Percentiles rank a stretch among this genome's conserved stretches.
phyloP scores from a whole-genome alignment of 2,888 invertebrate genomes.

The Dryomyza anilis region DNA sequence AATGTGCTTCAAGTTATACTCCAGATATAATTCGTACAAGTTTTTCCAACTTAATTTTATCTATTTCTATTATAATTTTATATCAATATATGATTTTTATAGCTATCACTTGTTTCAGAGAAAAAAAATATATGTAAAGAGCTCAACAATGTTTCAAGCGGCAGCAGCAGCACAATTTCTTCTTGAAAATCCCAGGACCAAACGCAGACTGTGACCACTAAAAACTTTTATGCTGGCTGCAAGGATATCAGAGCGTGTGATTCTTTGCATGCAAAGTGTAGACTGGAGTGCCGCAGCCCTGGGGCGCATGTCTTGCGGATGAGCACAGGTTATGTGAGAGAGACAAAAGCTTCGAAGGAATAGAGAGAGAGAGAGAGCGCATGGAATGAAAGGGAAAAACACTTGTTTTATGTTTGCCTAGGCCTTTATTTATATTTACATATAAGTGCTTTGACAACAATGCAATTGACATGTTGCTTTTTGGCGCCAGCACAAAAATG shows the following conservation, averaged over 20 bases:
- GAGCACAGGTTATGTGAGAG: background rate
- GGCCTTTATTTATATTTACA: constrained; percentile 8
- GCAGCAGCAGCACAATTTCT: too few relatives aligned
- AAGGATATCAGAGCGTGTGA: constrained; percentile 32
- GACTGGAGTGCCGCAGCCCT: constrained; percentile 6
- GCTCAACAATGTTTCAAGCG: too few relatives aligned
- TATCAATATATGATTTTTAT: too few relatives aligned
- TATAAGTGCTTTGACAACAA: constrained; percentile 3
- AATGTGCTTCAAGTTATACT: too few relatives aligned
- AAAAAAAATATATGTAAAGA: too few relatives aligned
- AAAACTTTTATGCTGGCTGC: constrained; percentile 47
- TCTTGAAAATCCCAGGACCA: constrained; percentile 51
- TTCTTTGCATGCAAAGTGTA: constrained; percentile 8
- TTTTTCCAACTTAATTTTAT: too few relatives aligned
- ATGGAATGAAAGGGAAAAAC: too few relatives aligned
- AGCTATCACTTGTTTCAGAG: too few relatives aligned
- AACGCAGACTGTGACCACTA: constrained; percentile 53
- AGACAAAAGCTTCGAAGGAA: background rate
- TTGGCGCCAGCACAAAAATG: background rate
- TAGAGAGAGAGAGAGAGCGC: background rate
- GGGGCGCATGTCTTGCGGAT: constrained; percentile 7
- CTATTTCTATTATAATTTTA: too few relatives aligned
- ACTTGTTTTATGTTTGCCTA: background rate
- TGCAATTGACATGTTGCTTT: constrained; percentile 14
- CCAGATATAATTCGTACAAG: too few relatives aligned